A percentile compares a stretch with the other conserved stretches of the same genome.
phyloP scores from a whole-genome alignment of 1,140 invertebrate species.

The Drosophila kikkawai region DNA sequence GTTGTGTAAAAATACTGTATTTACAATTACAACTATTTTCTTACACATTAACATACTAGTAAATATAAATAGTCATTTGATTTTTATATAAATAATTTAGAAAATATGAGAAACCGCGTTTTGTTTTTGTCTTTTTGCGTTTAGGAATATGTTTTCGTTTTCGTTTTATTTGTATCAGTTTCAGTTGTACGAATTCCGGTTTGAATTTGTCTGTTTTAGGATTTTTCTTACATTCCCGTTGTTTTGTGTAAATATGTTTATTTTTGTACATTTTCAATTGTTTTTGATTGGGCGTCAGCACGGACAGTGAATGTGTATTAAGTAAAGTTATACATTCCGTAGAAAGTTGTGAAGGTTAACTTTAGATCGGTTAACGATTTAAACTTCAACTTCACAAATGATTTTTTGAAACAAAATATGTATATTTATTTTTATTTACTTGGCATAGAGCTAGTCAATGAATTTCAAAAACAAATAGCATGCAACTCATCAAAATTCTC shows the following conservation, averaged over 20 bases:
- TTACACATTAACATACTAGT: slow-evolving; percentile 63
- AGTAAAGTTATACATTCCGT: slow-evolving; percentile 48
- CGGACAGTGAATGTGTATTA: slow-evolving; percentile 36
- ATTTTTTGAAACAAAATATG: too few species aligned
- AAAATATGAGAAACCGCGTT: slow-evolving; percentile 81
- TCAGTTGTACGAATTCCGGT: slow-evolving; percentile 75
- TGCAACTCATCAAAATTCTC: slow-evolving; percentile 4
- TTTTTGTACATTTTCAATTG: slow-evolving; percentile 73
- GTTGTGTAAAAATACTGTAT: slow-evolving; percentile 79
- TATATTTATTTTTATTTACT: too few species aligned
- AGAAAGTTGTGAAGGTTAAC: slow-evolving; percentile 31
- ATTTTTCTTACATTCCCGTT: slow-evolving; percentile 24
- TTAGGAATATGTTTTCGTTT: slow-evolving; percentile 75
- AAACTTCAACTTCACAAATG: slow-evolving; percentile 1
- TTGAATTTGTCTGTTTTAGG: slow-evolving; percentile 45
- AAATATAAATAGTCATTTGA: slow-evolving; percentile 77
- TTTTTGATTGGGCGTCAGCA: slow-evolving; percentile 38
- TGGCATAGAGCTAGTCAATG: slow-evolving; percentile 4
- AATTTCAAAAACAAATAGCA: background rate
- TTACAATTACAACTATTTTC: slow-evolving; percentile 79
- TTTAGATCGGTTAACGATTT: background rate
- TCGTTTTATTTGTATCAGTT: slow-evolving; percentile 64
- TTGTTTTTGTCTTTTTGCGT: slow-evolving; percentile 72
- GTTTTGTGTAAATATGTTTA: slow-evolving; percentile 71
- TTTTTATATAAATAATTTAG: slow-evolving; percentile 82